Evolutionary conservation across 1,140 invertebrate genomes (phyloP), one percentile per base, ranked within the genome.

Genomic region (Frieseomelitta varia): DNA sequence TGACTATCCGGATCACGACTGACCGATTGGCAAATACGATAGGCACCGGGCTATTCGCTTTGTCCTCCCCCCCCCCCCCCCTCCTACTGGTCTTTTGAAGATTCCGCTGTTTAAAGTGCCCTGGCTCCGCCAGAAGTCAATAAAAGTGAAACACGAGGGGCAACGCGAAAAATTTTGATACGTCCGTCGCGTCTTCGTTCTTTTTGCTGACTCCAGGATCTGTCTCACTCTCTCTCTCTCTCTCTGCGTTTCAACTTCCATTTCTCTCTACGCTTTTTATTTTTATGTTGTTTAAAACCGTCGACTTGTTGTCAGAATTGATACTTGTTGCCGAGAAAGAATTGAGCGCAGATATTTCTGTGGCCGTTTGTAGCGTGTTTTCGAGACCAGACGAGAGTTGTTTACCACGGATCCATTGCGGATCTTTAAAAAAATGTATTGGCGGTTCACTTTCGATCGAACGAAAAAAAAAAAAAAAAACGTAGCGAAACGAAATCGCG

Each of bases 1-100:
- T 65, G 79, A 85, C 90, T 92, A 88, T 89, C 87, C 89, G 87
- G 90, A 88, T 90, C 91, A 91, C 87, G 89, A 91, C 85, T 90
- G 89, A 91, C 91, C 88, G 85, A 86, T 86, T 79, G 85, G 81
- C 85, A 86, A 86, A 86, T 71, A 84, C 68, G 81, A 78, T 83
- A 78, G 56, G 78, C 72, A 83, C 67, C n/a, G 71, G 39, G 65
- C 27, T 69, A 56, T 78, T 86, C 68, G 81, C 74, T 67, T 72
- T 83, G 85, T 77, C 67, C 30, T 30, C 30, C 30, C 56, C 65
- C n/a, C 3, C 21, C n/a, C 30, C 30, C 56, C 65, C n/a, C 3
- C 21, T n/a, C n/a, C n/a, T n/a, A n/a, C n/a, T n/a, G 65, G 71
- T 74, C 55, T 61, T 34, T 68, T 58, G 75, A 84, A 65, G 82